A percentile compares a stretch with the other conserved stretches of the same genome.
These are phyloP conservation scores for Crioceris asparagi DNA, from an alignment of 2,888 invertebrate species.

Conservation along the genomic window DNA sequence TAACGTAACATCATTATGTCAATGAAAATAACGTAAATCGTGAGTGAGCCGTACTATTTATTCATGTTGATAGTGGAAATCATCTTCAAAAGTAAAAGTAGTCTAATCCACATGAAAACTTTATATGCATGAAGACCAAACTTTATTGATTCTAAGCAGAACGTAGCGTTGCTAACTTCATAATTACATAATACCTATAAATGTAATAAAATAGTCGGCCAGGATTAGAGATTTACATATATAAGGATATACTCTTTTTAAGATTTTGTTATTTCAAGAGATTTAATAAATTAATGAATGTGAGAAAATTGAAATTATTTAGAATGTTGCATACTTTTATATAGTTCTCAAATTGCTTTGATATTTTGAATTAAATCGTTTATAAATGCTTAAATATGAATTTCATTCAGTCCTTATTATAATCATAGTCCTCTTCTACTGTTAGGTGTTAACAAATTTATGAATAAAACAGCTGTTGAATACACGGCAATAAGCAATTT, in stretches of 20 bases:
- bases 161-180: too few relatives aligned
- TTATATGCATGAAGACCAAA: conserved; percentile 18
- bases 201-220: conserved; percentile 10
- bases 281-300: conserved; percentile 17
- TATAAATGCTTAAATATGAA: conserved; percentile 24
- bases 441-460: too few relatives aligned
- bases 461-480: too few relatives aligned
- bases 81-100: conserved; percentile 14
- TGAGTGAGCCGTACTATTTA: conserved; percentile 25
- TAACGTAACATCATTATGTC: too few relatives aligned
- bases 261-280: conserved; percentile 13
- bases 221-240: too few relatives aligned
- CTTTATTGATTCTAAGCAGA: conserved; percentile 9
- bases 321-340: conserved; percentile 34
- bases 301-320: conserved; percentile 21
- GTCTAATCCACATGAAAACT: conserved; percentile 12
- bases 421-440: too few relatives aligned
- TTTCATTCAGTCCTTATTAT: too few relatives aligned
- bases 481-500: too few relatives aligned
- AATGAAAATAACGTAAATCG: too few relatives aligned
- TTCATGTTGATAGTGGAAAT: conserved; percentile 16
- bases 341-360: conserved; percentile 35
- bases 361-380: conserved; percentile 27
- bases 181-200: conserved; percentile 2
- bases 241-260: too few relatives aligned